Percentiles rank a stretch among this genome's conserved stretches.
Conservation (phyloP, 2,888 invertebrate genomes). For the Sepiola atlantica region DNA sequence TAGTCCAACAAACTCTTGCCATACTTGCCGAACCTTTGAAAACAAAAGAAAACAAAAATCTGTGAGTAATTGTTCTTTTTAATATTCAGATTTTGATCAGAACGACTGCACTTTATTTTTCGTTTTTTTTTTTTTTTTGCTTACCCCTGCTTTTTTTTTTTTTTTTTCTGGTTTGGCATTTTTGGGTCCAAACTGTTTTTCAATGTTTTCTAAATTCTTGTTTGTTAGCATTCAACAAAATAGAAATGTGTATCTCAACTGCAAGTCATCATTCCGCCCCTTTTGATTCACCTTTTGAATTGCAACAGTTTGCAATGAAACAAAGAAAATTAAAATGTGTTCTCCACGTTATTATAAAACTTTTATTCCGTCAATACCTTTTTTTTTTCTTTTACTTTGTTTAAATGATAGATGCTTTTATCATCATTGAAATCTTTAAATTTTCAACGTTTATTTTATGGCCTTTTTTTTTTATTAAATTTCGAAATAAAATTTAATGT, state of each 20-base stretch:
- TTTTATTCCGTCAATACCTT: slow-evolving; percentile 18
- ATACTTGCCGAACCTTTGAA: slow-evolving; percentile 22
- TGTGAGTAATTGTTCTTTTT: not conserved
- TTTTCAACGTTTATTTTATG: no score
- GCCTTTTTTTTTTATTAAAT: not conserved
- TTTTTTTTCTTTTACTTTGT: not conserved
- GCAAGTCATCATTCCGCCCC: slow-evolving; percentile 42
- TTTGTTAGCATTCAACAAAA: not conserved
- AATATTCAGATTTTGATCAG: not conserved
- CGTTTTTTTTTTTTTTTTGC: not conserved
- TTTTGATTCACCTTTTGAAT: not conserved
- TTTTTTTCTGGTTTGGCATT: slow-evolving; percentile 12
- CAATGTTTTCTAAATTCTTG: slow-evolving; percentile 38
- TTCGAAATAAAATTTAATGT: not conserved
- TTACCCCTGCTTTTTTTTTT: not conserved
- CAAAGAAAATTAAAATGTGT: not conserved
- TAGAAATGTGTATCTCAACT: slow-evolving; percentile 36
- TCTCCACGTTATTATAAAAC: not conserved
- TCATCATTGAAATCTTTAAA: not conserved
- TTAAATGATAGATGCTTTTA: not conserved
- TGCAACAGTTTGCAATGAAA: not conserved
- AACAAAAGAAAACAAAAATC: not conserved
- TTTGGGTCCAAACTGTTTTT: slow-evolving; percentile 24
- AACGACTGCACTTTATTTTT: not conserved
- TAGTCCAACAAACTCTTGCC: slow-evolving; percentile 32